These are phyloP conservation scores for Theristicus caerulescens DNA, from an alignment of 2,113 vertebrate species.

Conservation along the genomic window DNA sequence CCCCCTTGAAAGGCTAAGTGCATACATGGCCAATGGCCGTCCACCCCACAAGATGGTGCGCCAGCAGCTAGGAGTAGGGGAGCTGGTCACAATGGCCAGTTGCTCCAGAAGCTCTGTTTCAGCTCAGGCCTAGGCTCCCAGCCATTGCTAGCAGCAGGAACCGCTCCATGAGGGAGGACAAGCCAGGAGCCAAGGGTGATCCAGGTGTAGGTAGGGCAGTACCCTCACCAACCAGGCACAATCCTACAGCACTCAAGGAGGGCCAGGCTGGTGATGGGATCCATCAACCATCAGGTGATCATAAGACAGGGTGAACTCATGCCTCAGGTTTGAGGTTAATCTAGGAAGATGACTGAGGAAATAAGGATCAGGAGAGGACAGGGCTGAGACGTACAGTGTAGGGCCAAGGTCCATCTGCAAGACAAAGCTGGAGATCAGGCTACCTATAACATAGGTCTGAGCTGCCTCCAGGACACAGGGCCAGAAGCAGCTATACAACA, in stretches of 20 bases:
- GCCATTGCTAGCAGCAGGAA: neutral
- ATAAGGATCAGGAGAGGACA: neutral
- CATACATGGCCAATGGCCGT: neutral
- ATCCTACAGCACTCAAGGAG: neutral
- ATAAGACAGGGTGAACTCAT: neutral
- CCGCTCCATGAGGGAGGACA: neutral
- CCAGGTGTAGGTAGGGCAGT: neutral
- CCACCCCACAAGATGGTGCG: neutral
- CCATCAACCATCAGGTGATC: neutral
- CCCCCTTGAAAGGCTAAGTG: neutral
- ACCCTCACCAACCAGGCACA: neutral
- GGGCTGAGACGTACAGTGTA: neutral
- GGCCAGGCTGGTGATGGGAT: neutral
- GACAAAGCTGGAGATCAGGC: neutral
- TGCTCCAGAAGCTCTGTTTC: neutral
- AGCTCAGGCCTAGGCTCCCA: neutral
- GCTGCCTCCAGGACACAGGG: neutral
- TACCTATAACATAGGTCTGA: neutral
- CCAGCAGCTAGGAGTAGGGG: accelerated
- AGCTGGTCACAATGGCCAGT: neutral
- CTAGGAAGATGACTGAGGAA: neutral
- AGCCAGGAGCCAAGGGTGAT: neutral
- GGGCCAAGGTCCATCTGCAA: neutral
- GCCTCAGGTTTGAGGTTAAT: neutral
- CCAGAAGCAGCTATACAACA: neutral